Conservation (phyloP, 2,113 vertebrate species). For the Martes martes region DNA sequence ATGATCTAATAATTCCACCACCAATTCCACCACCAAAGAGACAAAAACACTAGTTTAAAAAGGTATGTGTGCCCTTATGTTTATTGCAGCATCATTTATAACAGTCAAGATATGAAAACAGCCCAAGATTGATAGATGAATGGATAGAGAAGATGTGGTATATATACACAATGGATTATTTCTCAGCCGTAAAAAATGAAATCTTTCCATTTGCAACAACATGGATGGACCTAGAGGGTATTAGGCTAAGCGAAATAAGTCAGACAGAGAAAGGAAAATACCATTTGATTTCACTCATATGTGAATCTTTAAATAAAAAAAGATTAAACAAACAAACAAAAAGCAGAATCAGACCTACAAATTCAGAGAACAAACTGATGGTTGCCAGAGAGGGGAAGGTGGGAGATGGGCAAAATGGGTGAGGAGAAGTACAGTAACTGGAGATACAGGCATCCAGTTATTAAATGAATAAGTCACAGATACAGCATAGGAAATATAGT, state of each 20-base stretch:
- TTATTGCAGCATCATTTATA: neutral
- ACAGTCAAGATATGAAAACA: neutral
- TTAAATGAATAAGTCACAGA: neutral
- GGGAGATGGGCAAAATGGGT: neutral
- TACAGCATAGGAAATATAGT: neutral
- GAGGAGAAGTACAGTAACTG: neutral
- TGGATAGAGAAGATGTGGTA: neutral
- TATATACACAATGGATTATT: neutral
- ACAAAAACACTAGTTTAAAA: neutral
- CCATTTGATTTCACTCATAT: neutral
- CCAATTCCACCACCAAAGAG: neutral
- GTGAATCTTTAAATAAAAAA: neutral
- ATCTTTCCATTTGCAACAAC: neutral
- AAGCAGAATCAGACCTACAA: neutral
- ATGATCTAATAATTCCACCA: neutral
- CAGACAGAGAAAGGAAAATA: neutral
- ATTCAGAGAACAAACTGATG: neutral
- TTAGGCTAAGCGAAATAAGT: neutral
- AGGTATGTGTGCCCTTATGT: neutral
- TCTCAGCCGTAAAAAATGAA: neutral
- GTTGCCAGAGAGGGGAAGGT: neutral
- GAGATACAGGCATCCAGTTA: neutral
- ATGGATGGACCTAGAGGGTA: neutral
- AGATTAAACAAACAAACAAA: neutral
- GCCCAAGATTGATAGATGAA: neutral